Evolutionary conservation across 2,113 vertebrate species (phyloP), one percentile per base, ranked within the genome.

Genomic region (Nasalis larvatus): DNA sequence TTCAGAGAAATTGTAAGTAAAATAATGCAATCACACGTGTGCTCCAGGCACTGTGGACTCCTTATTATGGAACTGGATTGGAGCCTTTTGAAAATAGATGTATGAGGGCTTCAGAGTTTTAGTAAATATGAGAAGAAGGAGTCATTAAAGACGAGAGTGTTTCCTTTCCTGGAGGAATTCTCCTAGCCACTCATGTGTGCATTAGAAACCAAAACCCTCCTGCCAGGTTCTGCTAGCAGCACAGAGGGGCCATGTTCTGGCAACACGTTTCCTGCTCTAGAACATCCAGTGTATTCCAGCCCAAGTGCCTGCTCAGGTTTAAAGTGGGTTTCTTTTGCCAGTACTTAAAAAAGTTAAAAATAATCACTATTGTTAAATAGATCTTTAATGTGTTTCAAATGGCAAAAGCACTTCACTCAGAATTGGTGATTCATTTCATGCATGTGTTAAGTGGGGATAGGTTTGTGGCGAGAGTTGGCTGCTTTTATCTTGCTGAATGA

Each of bases 361-460:
- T 23, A 42, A 52, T 63, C 25, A 6, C 21, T 60, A 3, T 16
- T 54, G 21, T 56, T 20, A n/a, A 69, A 18, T 63, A 23, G 42
- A 17, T 17, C 69, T 58, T 58, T 30, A 25, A 8, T 9, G 49
- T n/a, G 49, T 40, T 74, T 78, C 30, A n/a, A 35, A 2, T 17
- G 35, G 12, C 8, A 54, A 6, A 27, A 54, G 20, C 54, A 4
- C 37, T 14, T 9, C 8, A 32, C 68, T 32, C 23, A 40, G 54
- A 6, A 1, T 3, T 11, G 35, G n/a, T 2, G 25, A 1, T 7
- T 49, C 9, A 0, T 11, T 58, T 35, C 47, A 1, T 0, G 13
- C 32, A 1, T 1, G 12, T 12, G 23, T 45, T 32, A 27, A 3
- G 3, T 4, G 32, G 0, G 23, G 2, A 0, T 18, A 18, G 49